Evolutionary conservation across 2,113 vertebrate species (phyloP).

Genomic region (Cyprichromis sp.): DNA sequence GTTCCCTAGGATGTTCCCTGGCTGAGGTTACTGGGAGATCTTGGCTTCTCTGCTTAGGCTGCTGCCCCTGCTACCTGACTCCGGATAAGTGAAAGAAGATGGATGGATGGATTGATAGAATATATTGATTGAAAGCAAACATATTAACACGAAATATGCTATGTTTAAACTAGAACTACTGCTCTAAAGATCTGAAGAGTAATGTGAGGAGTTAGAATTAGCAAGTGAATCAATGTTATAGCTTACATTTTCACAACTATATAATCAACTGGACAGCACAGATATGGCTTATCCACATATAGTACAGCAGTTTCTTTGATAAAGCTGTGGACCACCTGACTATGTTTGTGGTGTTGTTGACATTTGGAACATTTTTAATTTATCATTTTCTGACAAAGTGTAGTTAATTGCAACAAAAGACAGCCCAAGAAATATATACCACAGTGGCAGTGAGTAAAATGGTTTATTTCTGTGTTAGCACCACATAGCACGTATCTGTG

Average conservation of each 20-base stretch:
- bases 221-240: accelerated
- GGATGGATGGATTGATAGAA: neutral
- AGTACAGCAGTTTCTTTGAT: neutral
- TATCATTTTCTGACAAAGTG: neutral
- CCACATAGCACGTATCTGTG: neutral
- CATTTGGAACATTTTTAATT: neutral
- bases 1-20: neutral
- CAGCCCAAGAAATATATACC: neutral
- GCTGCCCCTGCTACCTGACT: neutral
- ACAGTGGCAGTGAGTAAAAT: neutral
- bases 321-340: neutral
- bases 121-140: neutral
- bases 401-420: neutral
- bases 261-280: neutral
- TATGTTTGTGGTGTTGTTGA: neutral
- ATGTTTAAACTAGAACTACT: neutral
- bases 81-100: neutral
- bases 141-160: neutral
- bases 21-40: neutral
- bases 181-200: neutral
- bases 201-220: neutral
- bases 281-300: neutral
- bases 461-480: neutral
- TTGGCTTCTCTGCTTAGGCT: neutral
- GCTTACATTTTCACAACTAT: neutral